Evolutionary conservation across 1,140 invertebrate genomes (phyloP).

Genomic region (Artemia franciscana): DNA sequence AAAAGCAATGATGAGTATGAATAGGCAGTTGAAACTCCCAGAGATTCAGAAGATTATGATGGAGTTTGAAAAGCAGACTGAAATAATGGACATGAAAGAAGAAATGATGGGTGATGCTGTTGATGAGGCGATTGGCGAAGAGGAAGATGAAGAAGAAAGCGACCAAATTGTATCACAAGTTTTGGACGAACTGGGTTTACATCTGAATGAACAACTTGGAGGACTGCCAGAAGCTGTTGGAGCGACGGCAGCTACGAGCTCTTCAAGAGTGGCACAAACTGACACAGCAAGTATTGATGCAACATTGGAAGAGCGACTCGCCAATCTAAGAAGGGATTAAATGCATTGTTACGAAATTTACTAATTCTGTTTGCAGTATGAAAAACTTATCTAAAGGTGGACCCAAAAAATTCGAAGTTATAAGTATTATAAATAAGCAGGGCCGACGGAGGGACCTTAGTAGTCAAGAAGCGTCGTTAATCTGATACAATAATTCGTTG

Average conservation of each 20-base stretch:
- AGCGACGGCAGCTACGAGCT: constrained; percentile 29
- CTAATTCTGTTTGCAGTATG: too few relatives aligned
- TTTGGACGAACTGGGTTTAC: constrained; percentile 84
- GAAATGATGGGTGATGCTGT: constrained; percentile 99
- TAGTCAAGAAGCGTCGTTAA: too few relatives aligned
- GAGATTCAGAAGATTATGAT: constrained; percentile 97
- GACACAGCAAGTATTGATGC: too few relatives aligned
- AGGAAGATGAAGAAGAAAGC: constrained; percentile 95
- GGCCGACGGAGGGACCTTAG: too few relatives aligned
- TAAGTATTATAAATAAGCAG: too few relatives aligned
- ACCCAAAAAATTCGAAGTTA: too few relatives aligned
- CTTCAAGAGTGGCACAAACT: too few relatives aligned
- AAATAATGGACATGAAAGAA: constrained; percentile 99
- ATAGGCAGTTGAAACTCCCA: constrained; percentile 86
- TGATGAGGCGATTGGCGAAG: constrained; percentile 96
- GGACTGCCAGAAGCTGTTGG: constrained; percentile 52
- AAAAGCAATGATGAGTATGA: constrained; percentile 95
- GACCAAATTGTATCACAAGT: constrained; percentile 80
- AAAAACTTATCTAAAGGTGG: too few relatives aligned
- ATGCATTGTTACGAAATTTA: too few relatives aligned
- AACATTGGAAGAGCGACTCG: too few relatives aligned
- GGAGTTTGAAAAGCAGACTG: constrained; percentile 98
- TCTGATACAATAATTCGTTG: too few relatives aligned
- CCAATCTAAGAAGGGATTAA: too few relatives aligned
- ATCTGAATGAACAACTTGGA: constrained; percentile 67